Evolutionary conservation across 2,797 vertebrate genomes (phyloP), one percentile per base, ranked within the genome.

Genomic region (Tokudaia muenninki): DNA sequence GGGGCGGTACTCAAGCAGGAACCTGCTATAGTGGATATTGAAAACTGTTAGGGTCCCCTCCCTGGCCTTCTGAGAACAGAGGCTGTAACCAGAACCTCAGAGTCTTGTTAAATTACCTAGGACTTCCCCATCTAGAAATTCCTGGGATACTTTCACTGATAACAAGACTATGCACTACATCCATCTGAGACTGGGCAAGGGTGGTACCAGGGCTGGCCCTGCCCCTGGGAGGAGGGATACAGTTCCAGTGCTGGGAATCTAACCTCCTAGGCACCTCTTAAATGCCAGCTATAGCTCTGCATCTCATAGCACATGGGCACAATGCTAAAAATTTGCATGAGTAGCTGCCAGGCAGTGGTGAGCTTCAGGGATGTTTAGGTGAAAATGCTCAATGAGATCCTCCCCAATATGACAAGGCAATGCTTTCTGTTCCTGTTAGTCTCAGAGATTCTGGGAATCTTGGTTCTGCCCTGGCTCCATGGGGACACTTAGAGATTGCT

Each of bases 71-170:
- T 65, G 41, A 67, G 80, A 52, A 47, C 61, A 72, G 29, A 87
- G 24, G 63, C 26, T 50, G 31, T 47, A 72, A 65, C 50, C 57
- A 74, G 95, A 94, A 63, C 10, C 17, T 44, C 34, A 82, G 83
- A 89, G 86, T 22, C 6, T 1, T 47, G 17, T 67, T 84, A 55
- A 83, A 91, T 80, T 61, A 83, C 93, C 84, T 67, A 70, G 89
- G 75, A 81, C 65, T 95, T 96, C 50, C 91, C 94, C 87, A 37
- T 26, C 12, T 82, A 96, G 94, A 96, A 31, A 94, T 61, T 95
- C 86, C 93, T 77, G 10, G 13, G 50, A 86, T 37, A 92, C 82
- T 90, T 90, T 94, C 88, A 67, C 90, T 90, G 92, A 91, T 93
- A 93, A 95, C 26, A 84, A 91, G 41, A 79, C 41, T 34, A 79